A percentile compares a stretch with the other conserved stretches of the same genome.
phyloP scores from a whole-genome alignment of 2,888 invertebrate genomes.

The Diachrysia chrysitis region DNA sequence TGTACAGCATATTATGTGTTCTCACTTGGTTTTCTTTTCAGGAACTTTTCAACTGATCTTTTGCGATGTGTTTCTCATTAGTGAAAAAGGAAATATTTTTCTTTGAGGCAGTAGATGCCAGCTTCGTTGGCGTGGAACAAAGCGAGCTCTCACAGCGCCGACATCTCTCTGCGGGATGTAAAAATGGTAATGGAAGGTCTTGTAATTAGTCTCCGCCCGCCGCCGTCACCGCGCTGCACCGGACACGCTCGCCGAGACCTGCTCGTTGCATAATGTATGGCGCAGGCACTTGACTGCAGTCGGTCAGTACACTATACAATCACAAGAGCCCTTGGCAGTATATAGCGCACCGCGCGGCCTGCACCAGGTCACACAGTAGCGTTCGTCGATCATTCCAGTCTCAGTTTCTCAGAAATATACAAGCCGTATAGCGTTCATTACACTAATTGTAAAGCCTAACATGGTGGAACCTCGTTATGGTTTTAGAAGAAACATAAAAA shows the following conservation, averaged over 20 bases:
- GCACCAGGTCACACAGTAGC: too few species aligned
- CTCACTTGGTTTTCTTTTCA: slow-evolving; percentile 8
- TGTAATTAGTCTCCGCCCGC: slow-evolving; percentile 19
- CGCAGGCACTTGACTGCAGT: neutral
- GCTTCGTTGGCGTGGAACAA: slow-evolving; percentile 19
- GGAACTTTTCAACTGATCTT: slow-evolving; percentile 9
- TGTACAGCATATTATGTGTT: neutral
- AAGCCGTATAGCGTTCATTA: too few species aligned
- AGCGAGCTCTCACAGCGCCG: slow-evolving; percentile 13
- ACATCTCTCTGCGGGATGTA: slow-evolving; percentile 17
- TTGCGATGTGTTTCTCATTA: slow-evolving; percentile 31
- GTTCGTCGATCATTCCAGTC: too few species aligned
- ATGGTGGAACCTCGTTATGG: too few species aligned
- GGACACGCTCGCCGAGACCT: neutral
- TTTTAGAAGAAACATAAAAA: too few species aligned
- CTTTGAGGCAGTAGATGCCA: slow-evolving; percentile 11
- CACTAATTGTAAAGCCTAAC: too few species aligned
- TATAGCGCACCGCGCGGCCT: too few species aligned
- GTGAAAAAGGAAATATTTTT: slow-evolving; percentile 28
- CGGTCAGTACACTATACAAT: neutral
- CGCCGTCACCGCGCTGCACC: neutral
- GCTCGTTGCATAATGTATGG: neutral
- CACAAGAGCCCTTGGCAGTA: neutral
- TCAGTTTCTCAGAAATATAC: too few species aligned
- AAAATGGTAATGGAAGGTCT: slow-evolving; percentile 17